Evolutionary conservation across 1,140 invertebrate species (phyloP).

Genomic region (Heliconius eleuchia): DNA sequence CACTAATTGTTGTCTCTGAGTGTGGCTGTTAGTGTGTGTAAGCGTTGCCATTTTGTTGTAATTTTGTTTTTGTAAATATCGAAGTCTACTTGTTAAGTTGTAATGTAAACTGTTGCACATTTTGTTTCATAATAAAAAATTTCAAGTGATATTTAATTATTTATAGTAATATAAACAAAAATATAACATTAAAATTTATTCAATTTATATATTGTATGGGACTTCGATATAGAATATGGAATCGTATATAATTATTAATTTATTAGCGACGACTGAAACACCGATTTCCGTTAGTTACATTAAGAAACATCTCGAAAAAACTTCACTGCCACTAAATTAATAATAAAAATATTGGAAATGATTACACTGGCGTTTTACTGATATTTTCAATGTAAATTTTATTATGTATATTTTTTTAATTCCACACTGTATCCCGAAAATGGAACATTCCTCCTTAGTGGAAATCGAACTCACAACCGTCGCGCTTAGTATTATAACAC

Average conservation of each 20-base stretch:
- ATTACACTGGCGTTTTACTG: constrained; percentile 41
- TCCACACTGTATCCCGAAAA: neutral
- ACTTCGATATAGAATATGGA: constrained; percentile 28
- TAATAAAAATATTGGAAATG: constrained; percentile 80
- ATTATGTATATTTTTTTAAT: too few relatives aligned
- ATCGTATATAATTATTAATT: constrained; percentile 26
- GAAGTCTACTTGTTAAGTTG: constrained; percentile 14
- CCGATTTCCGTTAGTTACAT: constrained; percentile 60
- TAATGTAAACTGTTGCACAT: constrained; percentile 1
- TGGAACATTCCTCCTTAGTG: neutral
- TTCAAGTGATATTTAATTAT: constrained; percentile 7
- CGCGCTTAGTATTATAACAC: too few relatives aligned
- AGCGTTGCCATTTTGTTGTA: neutral
- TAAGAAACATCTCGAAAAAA: constrained; percentile 69
- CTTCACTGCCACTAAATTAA: constrained; percentile 81
- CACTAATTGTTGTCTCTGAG: neutral
- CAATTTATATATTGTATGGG: neutral
- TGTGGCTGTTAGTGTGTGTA: constrained; percentile 5
- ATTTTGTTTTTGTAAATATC: constrained; percentile 7
- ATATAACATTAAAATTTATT: neutral
- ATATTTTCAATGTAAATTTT: neutral
- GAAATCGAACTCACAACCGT: too few relatives aligned
- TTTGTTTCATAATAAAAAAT: neutral
- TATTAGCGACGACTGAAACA: constrained; percentile 40
- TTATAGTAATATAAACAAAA: neutral